Evolutionary conservation across 2,113 vertebrate genomes (phyloP).

Genomic region (Circaetus cinerascens): DNA sequence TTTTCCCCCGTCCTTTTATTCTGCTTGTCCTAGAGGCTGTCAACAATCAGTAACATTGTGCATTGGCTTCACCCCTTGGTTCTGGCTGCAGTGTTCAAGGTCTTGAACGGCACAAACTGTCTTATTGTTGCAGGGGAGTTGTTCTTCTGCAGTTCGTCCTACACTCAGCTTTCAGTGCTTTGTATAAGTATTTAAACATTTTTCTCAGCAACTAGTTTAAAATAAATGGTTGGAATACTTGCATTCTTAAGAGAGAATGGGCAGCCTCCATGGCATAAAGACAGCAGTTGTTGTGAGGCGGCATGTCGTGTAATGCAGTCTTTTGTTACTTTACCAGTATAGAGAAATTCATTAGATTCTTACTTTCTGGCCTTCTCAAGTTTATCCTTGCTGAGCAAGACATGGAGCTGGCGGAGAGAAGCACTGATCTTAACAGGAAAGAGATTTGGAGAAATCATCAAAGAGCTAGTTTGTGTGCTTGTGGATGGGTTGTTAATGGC

Average conservation of each 20-base stretch:
- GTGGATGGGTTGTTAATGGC: neutral
- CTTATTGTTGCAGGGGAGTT: neutral
- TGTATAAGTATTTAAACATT: neutral
- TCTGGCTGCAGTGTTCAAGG: neutral
- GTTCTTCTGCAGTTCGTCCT: neutral
- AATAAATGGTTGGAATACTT: neutral
- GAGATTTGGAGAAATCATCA: neutral
- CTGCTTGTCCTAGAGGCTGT: neutral
- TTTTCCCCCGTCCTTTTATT: neutral
- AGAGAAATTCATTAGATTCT: neutral
- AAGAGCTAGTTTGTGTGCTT: neutral
- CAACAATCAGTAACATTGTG: neutral
- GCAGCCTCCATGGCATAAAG: neutral
- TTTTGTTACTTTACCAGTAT: neutral
- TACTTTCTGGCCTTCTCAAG: neutral
- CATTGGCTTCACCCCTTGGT: neutral
- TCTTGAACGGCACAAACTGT: neutral
- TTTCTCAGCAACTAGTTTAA: neutral
- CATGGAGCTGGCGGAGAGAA: neutral
- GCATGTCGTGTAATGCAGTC: neutral
- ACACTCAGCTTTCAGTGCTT: neutral
- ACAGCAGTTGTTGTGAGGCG: neutral
- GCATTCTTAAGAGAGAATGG: neutral
- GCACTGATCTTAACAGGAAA: neutral
- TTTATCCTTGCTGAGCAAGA: neutral